Evolutionary conservation across 2,797 vertebrate species (phyloP).

Genomic region (Helicolenus hilgendorfi): DNA sequence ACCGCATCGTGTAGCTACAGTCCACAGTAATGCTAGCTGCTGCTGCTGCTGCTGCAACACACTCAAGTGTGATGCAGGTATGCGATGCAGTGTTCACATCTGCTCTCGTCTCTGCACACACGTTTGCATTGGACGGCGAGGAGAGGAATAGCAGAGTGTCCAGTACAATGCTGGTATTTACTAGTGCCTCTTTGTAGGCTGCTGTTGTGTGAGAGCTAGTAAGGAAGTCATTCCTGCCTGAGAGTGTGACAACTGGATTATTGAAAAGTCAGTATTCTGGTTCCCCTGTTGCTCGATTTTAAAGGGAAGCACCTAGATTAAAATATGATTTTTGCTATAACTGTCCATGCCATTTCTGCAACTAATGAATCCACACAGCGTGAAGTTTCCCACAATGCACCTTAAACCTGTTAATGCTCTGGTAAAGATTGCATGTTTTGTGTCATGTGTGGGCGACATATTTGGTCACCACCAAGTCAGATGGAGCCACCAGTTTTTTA

Average conservation of each 20-base stretch:
- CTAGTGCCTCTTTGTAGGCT: background rate
- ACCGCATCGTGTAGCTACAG: conserved; percentile 56
- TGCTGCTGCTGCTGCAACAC: conserved; percentile 38
- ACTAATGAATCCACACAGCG: background rate
- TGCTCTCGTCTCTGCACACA: background rate
- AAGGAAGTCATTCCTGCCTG: background rate
- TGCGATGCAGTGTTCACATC: background rate
- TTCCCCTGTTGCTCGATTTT: background rate
- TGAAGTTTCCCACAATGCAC: background rate
- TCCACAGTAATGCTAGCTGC: conserved; percentile 23
- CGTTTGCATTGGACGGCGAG: background rate
- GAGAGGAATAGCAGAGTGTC: background rate
- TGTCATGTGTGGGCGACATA: background rate
- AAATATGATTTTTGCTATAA: background rate
- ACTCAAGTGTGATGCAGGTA: conserved; percentile 29
- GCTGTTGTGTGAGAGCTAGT: background rate
- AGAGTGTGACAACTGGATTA: background rate
- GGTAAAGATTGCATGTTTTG: background rate
- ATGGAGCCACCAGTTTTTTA: background rate
- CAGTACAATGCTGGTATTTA: background rate
- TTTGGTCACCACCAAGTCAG: background rate
- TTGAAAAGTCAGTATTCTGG: background rate
- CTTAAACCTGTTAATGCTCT: background rate
- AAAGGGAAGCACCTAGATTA: background rate
- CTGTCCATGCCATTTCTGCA: background rate